A percentile compares a stretch with the other conserved stretches of the same genome.
phyloP scores from a whole-genome alignment of 1,140 invertebrate genomes.

The Heliconius melpomene region DNA sequence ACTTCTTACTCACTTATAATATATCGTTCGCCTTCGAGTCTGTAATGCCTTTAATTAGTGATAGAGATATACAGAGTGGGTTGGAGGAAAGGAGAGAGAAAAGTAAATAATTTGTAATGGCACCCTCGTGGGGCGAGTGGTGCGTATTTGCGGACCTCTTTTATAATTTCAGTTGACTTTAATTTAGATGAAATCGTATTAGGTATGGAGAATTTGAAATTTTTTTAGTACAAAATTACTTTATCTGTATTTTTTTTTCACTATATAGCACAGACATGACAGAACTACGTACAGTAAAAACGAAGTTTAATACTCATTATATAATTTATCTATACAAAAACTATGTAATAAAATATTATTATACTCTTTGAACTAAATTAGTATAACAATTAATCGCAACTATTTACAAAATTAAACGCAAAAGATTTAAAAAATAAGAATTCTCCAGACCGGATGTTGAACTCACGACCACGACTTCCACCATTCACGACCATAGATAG shows the following conservation, averaged over 20 bases:
- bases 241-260: too few species aligned
- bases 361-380: too few species aligned
- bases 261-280: too few species aligned
- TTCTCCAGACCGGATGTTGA: too few species aligned
- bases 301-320: too few species aligned
- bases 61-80: constrained; percentile 37
- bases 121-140: constrained; percentile 63
- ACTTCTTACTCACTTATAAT: constrained; percentile 68
- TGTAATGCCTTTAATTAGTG: constrained; percentile 73
- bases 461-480: too few species aligned
- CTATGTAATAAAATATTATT: too few species aligned
- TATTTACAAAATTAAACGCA: too few species aligned
- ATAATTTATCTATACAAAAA: too few species aligned
- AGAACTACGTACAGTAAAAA: too few species aligned
- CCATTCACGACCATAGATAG: not conserved
- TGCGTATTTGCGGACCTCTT: constrained; percentile 59
- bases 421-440: too few species aligned
- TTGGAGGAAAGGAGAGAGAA: constrained; percentile 47
- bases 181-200: not conserved
- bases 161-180: not conserved
- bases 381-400: too few species aligned
- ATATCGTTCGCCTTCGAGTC: constrained; percentile 67
- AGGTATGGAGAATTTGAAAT: not conserved
- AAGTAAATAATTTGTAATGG: constrained; percentile 60
- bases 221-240: not conserved